Evolutionary conservation across 2,888 invertebrate species (phyloP), one percentile per base, ranked within the genome.

Genomic region (Agrypnus murinus): DNA sequence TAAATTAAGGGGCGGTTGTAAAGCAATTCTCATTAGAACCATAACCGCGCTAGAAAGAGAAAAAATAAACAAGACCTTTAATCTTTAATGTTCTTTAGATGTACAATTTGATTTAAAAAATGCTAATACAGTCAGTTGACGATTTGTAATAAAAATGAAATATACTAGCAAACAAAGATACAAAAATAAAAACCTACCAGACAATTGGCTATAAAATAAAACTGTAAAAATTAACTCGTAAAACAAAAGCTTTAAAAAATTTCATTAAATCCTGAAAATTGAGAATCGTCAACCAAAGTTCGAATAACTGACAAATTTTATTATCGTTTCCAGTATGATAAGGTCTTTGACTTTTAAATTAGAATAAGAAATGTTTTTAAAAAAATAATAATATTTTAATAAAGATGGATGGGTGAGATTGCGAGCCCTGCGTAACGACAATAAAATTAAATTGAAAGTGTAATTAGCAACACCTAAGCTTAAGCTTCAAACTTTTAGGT

Each of bases 1-100:
- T 65, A 65, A 68, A 68, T 72, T 72, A 65, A 55, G 50, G n/a
- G 36, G 64, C 65, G 57, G 58, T 45, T 58, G 63, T 59, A 65
- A 65, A 58, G 48, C 43, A 43, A 63, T 63, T 64, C 67, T 59
- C 40, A 46, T 64, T 58, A 59, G 57, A 32, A 45, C 19, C 25
- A 46, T 12, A 25, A 58, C 10, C 40, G 55, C 55, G 14, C 8
- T 5, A 19, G 19, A n/a, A n/a, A n/a, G n/a, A 7, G 48, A 17
- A 6, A 48, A 17, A 48, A 19, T 10, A 46, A 46, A 46, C 10
- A 10, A 46, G 12, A 15, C 7, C 34, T 34, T 34, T 34, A 6
- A 9, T 6, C 9, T 34, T 34, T 9, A 34, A n/a, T n/a, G n/a
- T n/a, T n/a, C n/a, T n/a, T n/a, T n/a, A n/a, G n/a, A n/a, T n/a